Percentiles rank a stretch among this genome's conserved stretches.
Evolutionary conservation across 2,888 invertebrate species (phyloP).

Genomic region (Pharmacophagus antenor): DNA sequence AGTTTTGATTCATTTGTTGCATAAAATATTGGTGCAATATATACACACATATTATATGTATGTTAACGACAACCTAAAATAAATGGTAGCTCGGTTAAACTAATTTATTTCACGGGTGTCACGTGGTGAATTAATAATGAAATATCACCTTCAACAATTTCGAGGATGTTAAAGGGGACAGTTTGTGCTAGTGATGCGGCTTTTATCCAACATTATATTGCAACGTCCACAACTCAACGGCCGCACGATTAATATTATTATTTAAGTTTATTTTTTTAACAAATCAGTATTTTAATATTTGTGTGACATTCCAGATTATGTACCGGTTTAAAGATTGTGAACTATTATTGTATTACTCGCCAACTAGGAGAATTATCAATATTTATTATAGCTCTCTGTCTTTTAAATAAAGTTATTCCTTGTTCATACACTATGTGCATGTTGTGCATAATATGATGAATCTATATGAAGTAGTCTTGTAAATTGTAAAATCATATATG

Average conservation of each 20-base stretch:
- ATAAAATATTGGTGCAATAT: slow-evolving; percentile 65
- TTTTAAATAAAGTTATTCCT: slow-evolving; percentile 24
- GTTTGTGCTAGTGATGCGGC: slow-evolving; percentile 29
- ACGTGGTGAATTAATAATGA: slow-evolving; percentile 60
- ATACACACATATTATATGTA: no score
- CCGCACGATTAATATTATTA: slow-evolving; percentile 62
- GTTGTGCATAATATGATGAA: slow-evolving; percentile 26
- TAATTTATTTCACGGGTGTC: slow-evolving; percentile 54
- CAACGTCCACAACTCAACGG: slow-evolving; percentile 59
- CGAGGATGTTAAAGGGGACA: slow-evolving; percentile 34
- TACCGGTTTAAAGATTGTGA: slow-evolving; percentile 48
- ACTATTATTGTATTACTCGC: slow-evolving; percentile 34
- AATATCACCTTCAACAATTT: slow-evolving; percentile 29
- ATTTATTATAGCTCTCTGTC: slow-evolving; percentile 42
- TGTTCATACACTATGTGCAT: slow-evolving; percentile 16
- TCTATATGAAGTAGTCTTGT: slow-evolving; percentile 19
- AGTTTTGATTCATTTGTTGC: slow-evolving; percentile 49
- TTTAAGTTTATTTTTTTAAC: slow-evolving; percentile 68
- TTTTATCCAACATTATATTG: slow-evolving; percentile 48
- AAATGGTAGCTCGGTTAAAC: slow-evolving; percentile 48
- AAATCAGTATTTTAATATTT: slow-evolving; percentile 78
- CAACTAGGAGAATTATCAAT: slow-evolving; percentile 32
- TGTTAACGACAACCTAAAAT: slow-evolving; percentile 52
- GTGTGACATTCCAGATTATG: slow-evolving; percentile 78
- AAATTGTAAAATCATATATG: slow-evolving; percentile 15